phyloP scores from a whole-genome alignment of 2,113 vertebrate species.

The Dasyprocta punctata region DNA sequence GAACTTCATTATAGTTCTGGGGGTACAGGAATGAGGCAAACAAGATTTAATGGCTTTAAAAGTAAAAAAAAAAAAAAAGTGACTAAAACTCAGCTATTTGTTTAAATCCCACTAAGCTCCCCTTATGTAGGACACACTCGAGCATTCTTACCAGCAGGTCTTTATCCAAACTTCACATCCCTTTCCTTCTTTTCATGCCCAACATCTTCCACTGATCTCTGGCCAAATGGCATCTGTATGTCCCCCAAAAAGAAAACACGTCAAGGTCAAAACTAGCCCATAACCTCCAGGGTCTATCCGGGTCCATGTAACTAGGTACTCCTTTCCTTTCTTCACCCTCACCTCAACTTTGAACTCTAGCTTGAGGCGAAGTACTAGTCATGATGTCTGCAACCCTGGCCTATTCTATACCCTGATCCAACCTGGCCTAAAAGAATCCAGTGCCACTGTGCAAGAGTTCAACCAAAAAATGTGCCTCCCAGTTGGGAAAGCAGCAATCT shows the following conservation, averaged over 20 bases:
- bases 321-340: background rate
- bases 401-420: background rate
- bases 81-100: background rate
- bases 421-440: background rate
- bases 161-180: background rate
- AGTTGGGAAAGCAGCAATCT: background rate
- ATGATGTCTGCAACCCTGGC: background rate
- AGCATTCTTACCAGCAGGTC: background rate
- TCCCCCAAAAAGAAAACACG: background rate
- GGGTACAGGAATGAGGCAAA: background rate
- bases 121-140: background rate
- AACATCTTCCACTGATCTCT: background rate
- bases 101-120: background rate
- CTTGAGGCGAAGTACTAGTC: background rate
- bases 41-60: background rate
- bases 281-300: background rate
- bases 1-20: background rate
- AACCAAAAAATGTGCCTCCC: background rate
- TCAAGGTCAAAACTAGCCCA: background rate
- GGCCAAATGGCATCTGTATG: background rate
- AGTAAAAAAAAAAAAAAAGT: background rate
- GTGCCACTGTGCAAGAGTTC: background rate
- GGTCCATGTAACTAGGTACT: background rate
- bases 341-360: background rate
- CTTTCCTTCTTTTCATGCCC: background rate